Percentiles rank a stretch among this genome's conserved stretches.
Conservation (phyloP, 2,888 invertebrate species). For the Pandemis cinnamomeana region DNA sequence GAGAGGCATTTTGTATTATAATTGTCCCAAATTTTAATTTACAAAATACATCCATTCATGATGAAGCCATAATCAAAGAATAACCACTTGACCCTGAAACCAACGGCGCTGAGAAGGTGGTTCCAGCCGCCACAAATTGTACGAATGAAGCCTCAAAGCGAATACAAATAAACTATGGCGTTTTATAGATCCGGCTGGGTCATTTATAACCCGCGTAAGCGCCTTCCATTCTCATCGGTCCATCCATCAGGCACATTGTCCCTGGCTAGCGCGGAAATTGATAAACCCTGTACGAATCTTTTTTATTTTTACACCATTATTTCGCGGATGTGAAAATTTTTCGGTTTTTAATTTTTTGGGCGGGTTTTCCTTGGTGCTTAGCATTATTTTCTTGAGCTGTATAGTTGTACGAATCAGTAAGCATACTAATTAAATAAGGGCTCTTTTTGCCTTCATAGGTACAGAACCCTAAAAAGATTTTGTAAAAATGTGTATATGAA, state of each 20-base stretch:
- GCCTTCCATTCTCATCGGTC: slow-evolving; percentile 57
- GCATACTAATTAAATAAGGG: no score
- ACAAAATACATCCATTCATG: no score
- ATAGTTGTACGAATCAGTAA: background rate
- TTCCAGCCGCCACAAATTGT: slow-evolving; percentile 24
- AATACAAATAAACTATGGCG: slow-evolving; percentile 33
- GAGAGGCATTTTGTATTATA: no score
- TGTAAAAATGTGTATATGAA: no score
- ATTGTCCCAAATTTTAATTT: no score
- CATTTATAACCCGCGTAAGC: slow-evolving; percentile 61
- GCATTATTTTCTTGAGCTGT: background rate
- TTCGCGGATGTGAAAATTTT: slow-evolving; percentile 15
- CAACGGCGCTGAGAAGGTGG: background rate
- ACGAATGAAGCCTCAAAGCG: slow-evolving; percentile 25
- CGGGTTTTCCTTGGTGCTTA: background rate
- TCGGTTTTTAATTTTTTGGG: background rate
- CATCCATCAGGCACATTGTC: slow-evolving; percentile 63
- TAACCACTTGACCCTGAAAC: background rate
- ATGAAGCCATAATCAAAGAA: background rate
- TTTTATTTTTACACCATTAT: slow-evolving; percentile 11
- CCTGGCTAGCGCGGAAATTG: slow-evolving; percentile 51
- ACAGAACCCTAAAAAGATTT: no score
- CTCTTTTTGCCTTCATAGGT: no score
- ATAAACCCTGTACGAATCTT: slow-evolving; percentile 48
- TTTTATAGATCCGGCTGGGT: slow-evolving; percentile 48